Conservation (phyloP, 2,113 vertebrate species). For the Merops nubicus region DNA sequence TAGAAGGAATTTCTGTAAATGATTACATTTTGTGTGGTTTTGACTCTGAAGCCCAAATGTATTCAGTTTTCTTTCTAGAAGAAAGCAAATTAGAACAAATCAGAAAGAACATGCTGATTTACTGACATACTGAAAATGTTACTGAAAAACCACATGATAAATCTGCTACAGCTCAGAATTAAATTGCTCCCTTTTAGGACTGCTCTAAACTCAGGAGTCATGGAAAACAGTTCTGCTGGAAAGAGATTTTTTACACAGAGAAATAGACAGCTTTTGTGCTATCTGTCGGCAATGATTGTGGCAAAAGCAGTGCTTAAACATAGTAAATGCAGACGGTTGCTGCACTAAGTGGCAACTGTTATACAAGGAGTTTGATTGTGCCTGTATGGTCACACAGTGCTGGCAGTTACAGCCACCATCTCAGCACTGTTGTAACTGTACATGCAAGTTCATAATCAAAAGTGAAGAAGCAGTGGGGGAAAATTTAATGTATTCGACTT, state of each 20-base stretch:
- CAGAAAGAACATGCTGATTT: neutral
- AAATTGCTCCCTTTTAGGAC: neutral
- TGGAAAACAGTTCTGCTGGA: neutral
- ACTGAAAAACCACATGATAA: neutral
- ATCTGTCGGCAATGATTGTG: neutral
- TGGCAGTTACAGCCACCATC: neutral
- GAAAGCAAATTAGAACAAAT: neutral
- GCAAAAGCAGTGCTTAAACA: neutral
- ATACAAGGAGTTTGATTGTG: neutral
- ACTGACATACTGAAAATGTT: neutral
- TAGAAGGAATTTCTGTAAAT: neutral
- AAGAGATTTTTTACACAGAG: neutral
- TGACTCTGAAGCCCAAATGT: neutral
- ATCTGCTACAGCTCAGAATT: neutral
- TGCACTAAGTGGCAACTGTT: neutral
- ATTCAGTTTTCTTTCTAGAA: neutral
- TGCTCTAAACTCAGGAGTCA: neutral
- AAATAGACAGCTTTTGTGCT: neutral
- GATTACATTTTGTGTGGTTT: neutral
- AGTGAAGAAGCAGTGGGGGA: neutral
- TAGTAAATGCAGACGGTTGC: neutral
- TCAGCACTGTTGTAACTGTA: neutral
- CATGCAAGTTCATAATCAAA: neutral
- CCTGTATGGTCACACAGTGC: neutral
- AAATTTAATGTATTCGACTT: neutral